Evolutionary conservation across 1,140 invertebrate genomes (phyloP).

Genomic region (Carcinoscorpius rotundicauda): DNA sequence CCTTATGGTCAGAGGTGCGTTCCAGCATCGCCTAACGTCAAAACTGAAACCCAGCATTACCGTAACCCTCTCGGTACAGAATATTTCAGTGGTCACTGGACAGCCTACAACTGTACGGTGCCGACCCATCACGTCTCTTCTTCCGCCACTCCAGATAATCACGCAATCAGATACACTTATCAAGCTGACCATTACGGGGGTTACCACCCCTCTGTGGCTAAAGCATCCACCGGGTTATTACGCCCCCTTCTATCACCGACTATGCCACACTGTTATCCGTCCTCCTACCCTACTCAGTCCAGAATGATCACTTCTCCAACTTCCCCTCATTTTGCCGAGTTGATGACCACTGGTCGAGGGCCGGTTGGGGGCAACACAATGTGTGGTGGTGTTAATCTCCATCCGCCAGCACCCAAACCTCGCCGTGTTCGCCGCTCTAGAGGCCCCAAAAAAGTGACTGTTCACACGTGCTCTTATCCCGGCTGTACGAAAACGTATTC

Average conservation of each 20-base stretch:
- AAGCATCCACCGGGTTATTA: constrained; percentile 4
- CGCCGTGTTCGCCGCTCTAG: constrained; percentile 32
- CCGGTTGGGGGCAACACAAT: constrained; percentile 7
- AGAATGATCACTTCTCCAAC: constrained; percentile 43
- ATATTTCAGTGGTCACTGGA: no score
- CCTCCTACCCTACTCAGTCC: constrained; percentile 20
- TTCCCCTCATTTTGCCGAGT: constrained; percentile 40
- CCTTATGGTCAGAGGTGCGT: no score
- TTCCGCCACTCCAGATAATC: constrained; percentile 11
- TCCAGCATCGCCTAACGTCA: no score
- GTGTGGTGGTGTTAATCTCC: no score
- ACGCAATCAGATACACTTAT: constrained; percentile 6
- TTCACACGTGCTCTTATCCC: constrained; percentile 47
- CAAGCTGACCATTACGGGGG: constrained; percentile 12
- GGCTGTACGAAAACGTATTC: constrained; percentile 55
- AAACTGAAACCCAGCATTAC: no score
- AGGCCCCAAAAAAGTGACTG: constrained; percentile 37
- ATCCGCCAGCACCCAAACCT: neutral
- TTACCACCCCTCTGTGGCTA: constrained; percentile 8
- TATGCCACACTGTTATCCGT: constrained; percentile 8
- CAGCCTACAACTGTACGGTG: no score
- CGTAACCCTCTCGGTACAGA: no score
- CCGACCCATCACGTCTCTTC: constrained; percentile 7
- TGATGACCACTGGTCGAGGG: constrained; percentile 22
- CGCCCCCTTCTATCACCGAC: constrained; percentile 4